Evolutionary conservation across 2,797 vertebrate species (phyloP), one percentile per base, ranked within the genome.

Genomic region (Eulemur mongoz): DNA sequence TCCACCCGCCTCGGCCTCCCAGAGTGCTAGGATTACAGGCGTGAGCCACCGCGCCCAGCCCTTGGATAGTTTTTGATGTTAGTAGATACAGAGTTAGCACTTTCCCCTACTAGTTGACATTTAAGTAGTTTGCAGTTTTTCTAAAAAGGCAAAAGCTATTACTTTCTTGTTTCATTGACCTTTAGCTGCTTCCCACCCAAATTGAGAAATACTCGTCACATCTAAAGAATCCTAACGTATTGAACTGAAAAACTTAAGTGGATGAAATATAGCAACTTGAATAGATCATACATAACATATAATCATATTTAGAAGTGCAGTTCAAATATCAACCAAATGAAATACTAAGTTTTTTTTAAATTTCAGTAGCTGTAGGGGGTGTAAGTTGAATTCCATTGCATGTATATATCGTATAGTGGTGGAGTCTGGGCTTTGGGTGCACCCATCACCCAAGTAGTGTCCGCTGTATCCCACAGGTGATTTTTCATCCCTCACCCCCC

Each of bases 81-180:
- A 48, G 25, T 61, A 69, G 59, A 57, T n/a, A 5, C 10, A 27
- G 15, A 45, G 10, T 45, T 61, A 4, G 72, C n/a, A 13, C 38
- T 76, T 30, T 83, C 43, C 54, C 23, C 65, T 73, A 20, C 35
- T 59, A 22, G 32, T 20, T 82, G 48, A 73, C 54, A 50, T 63
- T 78, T 83, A 76, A 92, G 76, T 76, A 57, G n/a, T 43, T 54
- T 50, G 48, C 1, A 15, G 35, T 32, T 83, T 84, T 32, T 73
- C 80, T 78, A 61, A 89, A 92, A 89, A 80, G 84, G n/a, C 40
- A 80, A 54, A 81, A 57, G 43, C 50, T 86, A 27, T 73, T 91
- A 7, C 27, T 87, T 82, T 72, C 40, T 63, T 76, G 22, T 86
- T 85, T 76, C 57, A 30, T 6, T 86, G 57, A 81, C 67, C 18